Conservation (phyloP, 2,797 vertebrate species). For the Pangasius mekongensis region DNA sequence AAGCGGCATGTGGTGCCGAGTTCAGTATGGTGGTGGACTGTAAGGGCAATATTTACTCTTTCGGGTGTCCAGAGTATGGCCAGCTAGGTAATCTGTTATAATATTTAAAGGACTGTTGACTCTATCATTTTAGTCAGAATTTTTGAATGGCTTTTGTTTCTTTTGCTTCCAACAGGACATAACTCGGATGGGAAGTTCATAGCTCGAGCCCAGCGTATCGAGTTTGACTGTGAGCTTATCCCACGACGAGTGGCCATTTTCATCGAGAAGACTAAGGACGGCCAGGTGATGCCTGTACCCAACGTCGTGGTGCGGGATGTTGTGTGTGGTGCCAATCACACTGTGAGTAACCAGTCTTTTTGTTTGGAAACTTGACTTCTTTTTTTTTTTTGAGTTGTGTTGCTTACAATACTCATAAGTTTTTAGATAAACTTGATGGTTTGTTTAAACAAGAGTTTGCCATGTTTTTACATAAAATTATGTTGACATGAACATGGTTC, state of each 20-base stretch:
- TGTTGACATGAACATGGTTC: neutral
- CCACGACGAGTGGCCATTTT: constrained; percentile 92
- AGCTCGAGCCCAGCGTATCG: constrained; percentile 92
- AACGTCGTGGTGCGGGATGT: constrained; percentile 95
- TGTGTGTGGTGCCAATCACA: constrained; percentile 90
- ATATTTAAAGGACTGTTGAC: too few species aligned
- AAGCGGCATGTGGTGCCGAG: constrained; percentile 91
- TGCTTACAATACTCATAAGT: neutral
- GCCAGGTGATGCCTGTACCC: constrained; percentile 90
- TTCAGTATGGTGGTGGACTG: constrained; percentile 99
- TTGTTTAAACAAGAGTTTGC: neutral
- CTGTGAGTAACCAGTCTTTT: constrained; percentile 73
- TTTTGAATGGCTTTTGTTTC: neutral
- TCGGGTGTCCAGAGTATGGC: constrained; percentile 94
- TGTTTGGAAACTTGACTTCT: neutral
- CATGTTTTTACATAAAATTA: neutral
- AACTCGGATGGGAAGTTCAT: constrained; percentile 98
- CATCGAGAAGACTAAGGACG: constrained; percentile 96
- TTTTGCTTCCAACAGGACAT: constrained; percentile 78
- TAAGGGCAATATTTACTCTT: constrained; percentile 96
- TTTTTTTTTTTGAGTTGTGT: too few species aligned
- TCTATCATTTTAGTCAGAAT: neutral
- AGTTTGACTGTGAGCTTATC: constrained; percentile 95
- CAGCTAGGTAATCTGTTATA: constrained; percentile 85
- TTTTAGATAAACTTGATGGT: too few species aligned